Conservation (phyloP, 2,113 vertebrate species). For the human region GRCh38 chr5:103146001-103146500, state of each 20-base stretch:
- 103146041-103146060: not conserved
- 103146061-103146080: not conserved
- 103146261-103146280: not conserved
- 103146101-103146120: not conserved
- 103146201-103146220: not conserved
- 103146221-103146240: not conserved
- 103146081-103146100: not conserved
- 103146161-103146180: not conserved
- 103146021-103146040: not conserved
- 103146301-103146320: not conserved
- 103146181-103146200: not conserved
- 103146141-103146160: not conserved
- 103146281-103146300: not conserved
- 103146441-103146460: not conserved
- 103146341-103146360: not conserved
- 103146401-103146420: not conserved
- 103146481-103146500: not conserved
- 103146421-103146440: not conserved
- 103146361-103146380: not conserved
- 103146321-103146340: not conserved
- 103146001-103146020: not conserved
- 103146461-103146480: not conserved
- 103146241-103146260: not conserved
- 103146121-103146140: not conserved
- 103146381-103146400: slow-evolving; percentile 34